A percentile compares a stretch with the other conserved stretches of the same genome.
phyloP scores from a whole-genome alignment of 53 echinoderm and acorn worm species.

The Actinopyga echinites region DNA sequence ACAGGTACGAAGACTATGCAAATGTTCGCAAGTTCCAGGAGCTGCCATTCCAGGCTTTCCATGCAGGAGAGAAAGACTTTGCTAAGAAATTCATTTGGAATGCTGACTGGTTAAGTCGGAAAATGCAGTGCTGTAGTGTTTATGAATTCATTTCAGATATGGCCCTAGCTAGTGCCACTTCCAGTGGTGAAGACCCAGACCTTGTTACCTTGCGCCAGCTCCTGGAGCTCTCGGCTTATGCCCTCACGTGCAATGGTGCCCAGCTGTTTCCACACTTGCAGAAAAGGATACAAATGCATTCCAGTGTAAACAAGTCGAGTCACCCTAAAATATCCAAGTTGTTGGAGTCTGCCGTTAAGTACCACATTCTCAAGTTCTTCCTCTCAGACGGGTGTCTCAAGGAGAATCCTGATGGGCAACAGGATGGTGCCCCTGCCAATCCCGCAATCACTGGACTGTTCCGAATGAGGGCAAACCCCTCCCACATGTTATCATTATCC shows the following conservation, averaged over 20 bases:
- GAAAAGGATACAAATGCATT: slow-evolving; percentile 64
- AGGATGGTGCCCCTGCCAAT: slow-evolving; percentile 29
- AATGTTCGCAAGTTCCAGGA: slow-evolving; percentile 79
- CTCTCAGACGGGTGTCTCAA: slow-evolving; percentile 60
- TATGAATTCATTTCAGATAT: slow-evolving; percentile 81
- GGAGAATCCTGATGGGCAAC: slow-evolving; percentile 44
- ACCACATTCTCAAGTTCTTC: slow-evolving; percentile 75
- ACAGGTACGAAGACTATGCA: slow-evolving; percentile 64
- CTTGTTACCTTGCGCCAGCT: slow-evolving; percentile 74
- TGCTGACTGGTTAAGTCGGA: slow-evolving; percentile 74
- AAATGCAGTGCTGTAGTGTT: slow-evolving; percentile 78
- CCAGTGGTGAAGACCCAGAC: slow-evolving; percentile 59
- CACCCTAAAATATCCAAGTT: slow-evolving; percentile 81
- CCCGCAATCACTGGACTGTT: slow-evolving; percentile 63
- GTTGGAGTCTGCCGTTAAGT: slow-evolving; percentile 71
- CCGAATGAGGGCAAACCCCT: slow-evolving; percentile 63
- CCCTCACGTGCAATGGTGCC: slow-evolving; percentile 77
- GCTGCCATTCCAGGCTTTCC: slow-evolving; percentile 81
- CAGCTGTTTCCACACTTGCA: slow-evolving; percentile 86
- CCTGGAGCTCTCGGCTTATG: slow-evolving; percentile 82
- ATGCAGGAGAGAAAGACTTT: slow-evolving; percentile 86
- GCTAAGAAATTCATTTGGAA: slow-evolving; percentile 87
- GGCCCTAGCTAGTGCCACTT: slow-evolving; percentile 52
- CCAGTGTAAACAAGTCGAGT: slow-evolving; percentile 66
- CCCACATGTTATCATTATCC: slow-evolving; percentile 85